Conservation (phyloP, 1,140 invertebrate species). For the Drosophila grimshawi region DNA sequence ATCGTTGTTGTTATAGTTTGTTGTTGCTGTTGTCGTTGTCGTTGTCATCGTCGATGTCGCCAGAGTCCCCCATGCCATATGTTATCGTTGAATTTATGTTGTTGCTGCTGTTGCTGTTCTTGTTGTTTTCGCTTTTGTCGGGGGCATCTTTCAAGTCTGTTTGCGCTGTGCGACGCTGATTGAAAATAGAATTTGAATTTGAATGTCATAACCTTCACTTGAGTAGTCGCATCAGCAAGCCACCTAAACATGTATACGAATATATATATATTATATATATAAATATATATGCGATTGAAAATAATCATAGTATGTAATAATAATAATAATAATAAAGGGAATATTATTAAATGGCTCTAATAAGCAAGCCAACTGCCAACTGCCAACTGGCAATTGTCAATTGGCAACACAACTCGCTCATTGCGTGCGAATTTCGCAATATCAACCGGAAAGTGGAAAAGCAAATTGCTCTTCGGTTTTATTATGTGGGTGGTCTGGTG, state of each 20-base stretch:
- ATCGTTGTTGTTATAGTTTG: conserved; percentile 8
- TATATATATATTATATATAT: no score
- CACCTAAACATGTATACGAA: neutral
- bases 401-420: neutral
- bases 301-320: conserved; percentile 38
- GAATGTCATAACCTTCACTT: conserved; percentile 77
- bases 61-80: conserved; percentile 53
- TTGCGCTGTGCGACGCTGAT: conserved; percentile 55
- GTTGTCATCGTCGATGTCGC: conserved; percentile 68
- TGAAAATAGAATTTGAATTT: conserved; percentile 76
- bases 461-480: conserved; percentile 29
- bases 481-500: conserved; percentile 15
- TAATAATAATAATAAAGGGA: conserved; percentile 31
- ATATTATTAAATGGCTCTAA: conserved; percentile 17
- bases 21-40: conserved; percentile 19
- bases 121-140: conserved; percentile 3
- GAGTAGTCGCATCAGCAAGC: conserved; percentile 62
- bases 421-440: conserved; percentile 33
- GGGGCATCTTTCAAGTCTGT: conserved; percentile 60
- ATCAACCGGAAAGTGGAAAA: conserved; percentile 41
- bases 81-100: conserved; percentile 35
- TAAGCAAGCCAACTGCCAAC: conserved; percentile 1
- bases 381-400: neutral
- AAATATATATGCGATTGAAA: conserved; percentile 11
- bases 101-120: neutral